Base-by-base conservation (phyloP, 2,113 vertebrate genomes). In the Hydrolagus affinis region DNA sequence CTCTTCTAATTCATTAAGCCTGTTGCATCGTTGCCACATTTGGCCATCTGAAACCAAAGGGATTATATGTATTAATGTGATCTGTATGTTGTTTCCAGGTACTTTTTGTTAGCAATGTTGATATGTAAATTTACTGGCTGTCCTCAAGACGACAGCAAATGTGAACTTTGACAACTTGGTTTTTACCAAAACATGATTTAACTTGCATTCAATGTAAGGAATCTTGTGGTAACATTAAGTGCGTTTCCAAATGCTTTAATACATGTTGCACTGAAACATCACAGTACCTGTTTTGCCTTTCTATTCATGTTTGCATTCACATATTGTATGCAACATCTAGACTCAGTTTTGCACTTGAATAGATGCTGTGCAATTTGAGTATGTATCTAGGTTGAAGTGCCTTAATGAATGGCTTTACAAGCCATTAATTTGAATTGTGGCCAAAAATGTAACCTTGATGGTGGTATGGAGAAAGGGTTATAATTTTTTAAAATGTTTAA, bases 361-460 rank as follows among this genome's bases (percentile, higher is more conserved):
- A 25, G 28, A 30, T 23, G 78, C 78, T 83, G 73, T 75, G 73
- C 73, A 75, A 75, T 75, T 66, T 25, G 62, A 59, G 30, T 66
- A 66, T 32, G 25, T 30, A 83, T 68, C 66, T 59, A 30, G 62
- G 60, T 83, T 64, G 66, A 83, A 83, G 78, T 83, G 78, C 78
- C 78, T 83, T 83, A 83, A 80, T 66, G 78, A 62, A 83, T 66
- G 66, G 30, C 62, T 83, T 44, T 68, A 62, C 28, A 83, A 83
- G 78, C 78, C 78, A 83, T 83, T 83, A 11, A 83, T 62, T 83
- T 83, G 62, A 80, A 80, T 60, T 83, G 32, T 83, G 60, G 77
- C 77, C 77, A 83, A 83, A 78, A 83, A 66, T 83, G 25, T 66
- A 83, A 83, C 44, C 66, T 83, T 14, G 78, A 68, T 28, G 78